Evolutionary conservation across 2,888 invertebrate species (phyloP), one percentile per base, ranked within the genome.

Genomic region (Mamestra brassicae): DNA sequence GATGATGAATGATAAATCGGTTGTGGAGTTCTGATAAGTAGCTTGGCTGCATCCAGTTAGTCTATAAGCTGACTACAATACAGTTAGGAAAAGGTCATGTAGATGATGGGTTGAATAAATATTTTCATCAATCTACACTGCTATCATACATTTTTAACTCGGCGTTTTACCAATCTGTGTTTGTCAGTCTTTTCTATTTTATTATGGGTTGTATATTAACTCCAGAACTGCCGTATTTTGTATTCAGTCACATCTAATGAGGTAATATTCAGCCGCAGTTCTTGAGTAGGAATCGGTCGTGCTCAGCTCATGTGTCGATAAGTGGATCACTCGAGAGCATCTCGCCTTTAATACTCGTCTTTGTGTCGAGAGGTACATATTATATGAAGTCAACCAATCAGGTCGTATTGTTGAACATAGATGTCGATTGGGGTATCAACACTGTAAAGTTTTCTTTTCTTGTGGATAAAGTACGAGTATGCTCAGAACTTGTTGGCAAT

Each of bases 301-400:
- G n/a, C 63, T 77, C 74, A 34, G 3, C 36, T 34, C 17, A 77
- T 65, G 80, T 80, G 80, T 64, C 54, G 54, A 17, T 65, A 61
- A 80, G 60, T 55, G 63, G 47, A 36, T 6, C 50, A 17, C 60
- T 65, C 17, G n/a, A 61, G 17, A 15, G 47, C 15, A 36, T 45
- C 71, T 70, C 71, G 55, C 10, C 57, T 58, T 63, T 34, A 64
- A 64, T 60, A 72, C 60, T 58, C 74, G 63, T 36, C 42, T 45
- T 26, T 50, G 42, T 61, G 64, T 50, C 50, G 26, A 74, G 71
- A n/a, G 38, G 26, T 34, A 26, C 26, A 26, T 26, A 26, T 26
- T 26, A 54, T 38, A 62, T 38, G 36, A 34, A 54, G 17, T 62
- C 55, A 11, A 42, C 54, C 42, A 26, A 64, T 72, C 80, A 79